These are phyloP conservation scores for Anas platyrhynchos DNA, from an alignment of 2,113 vertebrate genomes.

Conservation along the genomic window DNA sequence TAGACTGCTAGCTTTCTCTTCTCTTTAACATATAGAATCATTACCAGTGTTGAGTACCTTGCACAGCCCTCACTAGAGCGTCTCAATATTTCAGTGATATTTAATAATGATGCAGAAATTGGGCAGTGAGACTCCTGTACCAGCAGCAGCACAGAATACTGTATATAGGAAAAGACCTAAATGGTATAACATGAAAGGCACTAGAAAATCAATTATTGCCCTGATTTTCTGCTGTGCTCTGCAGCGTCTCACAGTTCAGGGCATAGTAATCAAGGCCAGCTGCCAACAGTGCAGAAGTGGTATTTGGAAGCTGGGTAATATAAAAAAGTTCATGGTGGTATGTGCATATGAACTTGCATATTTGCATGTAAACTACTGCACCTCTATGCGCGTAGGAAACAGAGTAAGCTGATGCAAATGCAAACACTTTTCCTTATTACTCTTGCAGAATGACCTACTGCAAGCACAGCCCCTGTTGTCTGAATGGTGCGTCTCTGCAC, in stretches of 20 bases:
- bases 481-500: background rate
- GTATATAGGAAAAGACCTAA: background rate
- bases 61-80: background rate
- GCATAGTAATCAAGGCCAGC: background rate
- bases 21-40: background rate
- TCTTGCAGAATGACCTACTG: background rate
- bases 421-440: background rate
- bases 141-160: background rate
- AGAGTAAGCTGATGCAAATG: background rate
- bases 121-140: background rate
- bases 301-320: background rate
- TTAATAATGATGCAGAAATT: background rate
- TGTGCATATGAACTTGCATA: fast-evolving
- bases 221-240: background rate
- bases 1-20: background rate
- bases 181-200: fast-evolving
- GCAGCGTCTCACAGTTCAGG: background rate
- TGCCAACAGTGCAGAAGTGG: background rate
- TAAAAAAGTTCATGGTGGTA: background rate
- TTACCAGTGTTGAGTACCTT: background rate
- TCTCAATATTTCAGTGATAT: background rate
- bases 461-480: background rate
- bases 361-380: background rate
- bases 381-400: fast-evolving
- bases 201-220: background rate